Base-by-base conservation (phyloP, 2,113 vertebrate genomes). In the Leuciscus idus region DNA sequence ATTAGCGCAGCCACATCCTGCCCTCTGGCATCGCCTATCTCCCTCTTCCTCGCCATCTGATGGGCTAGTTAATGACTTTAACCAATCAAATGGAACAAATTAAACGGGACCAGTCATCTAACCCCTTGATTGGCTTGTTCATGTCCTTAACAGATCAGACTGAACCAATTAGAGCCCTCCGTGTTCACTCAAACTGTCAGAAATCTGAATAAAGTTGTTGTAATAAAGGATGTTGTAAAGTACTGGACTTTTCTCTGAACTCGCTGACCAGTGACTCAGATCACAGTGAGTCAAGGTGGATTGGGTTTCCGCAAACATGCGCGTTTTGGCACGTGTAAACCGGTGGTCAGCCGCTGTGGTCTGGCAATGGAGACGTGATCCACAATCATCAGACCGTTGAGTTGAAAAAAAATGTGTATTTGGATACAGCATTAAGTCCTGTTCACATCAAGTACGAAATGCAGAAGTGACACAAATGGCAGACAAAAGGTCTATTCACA, bases 31-130 rank as follows among this genome's bases (percentile, higher is more conserved):
- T 64, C 21, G 52, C 72, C 70, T 50, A 55, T 26, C 84, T 70
- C 52, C 26, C 28, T 68, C 43, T 72, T 81, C n/a, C 70, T 86
- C 50, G 12, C 39, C 50, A 79, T 87, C 52, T 79, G 82, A 62
- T 62, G 52, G 52, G 50, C 73, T 59, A 62, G 70, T 73, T 73
- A 80, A 87, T 73, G 64, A 73, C 64, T 87, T 84, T 39, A 84
- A 80, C 86, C 82, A 87, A 87, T 73, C 75, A 84, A 84, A 70
- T 19, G 43, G 48, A 64, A 46, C 55, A 52, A 70, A 83, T 87
- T 46, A 48, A 62, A 80, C n/a, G 2, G 43, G 46, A 48, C 81
- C 81, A 82, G 62, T 82, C 81, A 82, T 86, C 52, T 86, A 81
- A 73, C 43, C 36, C 80, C 59, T 59, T 62, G 52, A 79, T 79